Evolutionary conservation across 2,797 vertebrate genomes (phyloP).

Genomic region (Enteromius radiatus): DNA sequence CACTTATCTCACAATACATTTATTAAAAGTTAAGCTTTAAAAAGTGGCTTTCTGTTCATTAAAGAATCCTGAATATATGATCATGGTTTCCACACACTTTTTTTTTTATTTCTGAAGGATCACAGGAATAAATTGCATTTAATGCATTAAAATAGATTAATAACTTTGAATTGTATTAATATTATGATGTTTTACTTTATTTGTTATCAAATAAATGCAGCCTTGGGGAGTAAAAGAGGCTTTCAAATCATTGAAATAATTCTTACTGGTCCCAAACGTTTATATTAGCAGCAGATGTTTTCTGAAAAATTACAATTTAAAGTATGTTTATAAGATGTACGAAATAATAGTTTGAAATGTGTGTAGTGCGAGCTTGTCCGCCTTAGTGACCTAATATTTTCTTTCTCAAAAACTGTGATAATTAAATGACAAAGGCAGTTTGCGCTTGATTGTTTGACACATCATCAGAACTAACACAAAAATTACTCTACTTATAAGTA

Average conservation of each 20-base stretch:
- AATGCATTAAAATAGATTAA: background rate
- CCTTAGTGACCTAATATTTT: background rate
- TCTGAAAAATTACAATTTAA: background rate
- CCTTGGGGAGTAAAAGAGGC: background rate
- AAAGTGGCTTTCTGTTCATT: background rate
- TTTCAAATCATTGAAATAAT: background rate
- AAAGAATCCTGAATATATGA: background rate
- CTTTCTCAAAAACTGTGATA: background rate
- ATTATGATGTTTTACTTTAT: background rate
- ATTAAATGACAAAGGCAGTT: background rate
- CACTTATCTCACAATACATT: background rate
- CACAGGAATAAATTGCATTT: background rate
- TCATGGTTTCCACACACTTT: background rate
- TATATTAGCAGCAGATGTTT: background rate
- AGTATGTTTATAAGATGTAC: background rate
- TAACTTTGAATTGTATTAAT: background rate
- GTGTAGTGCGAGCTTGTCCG: background rate
- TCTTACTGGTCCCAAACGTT: background rate
- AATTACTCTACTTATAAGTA: background rate
- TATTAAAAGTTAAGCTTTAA: background rate
- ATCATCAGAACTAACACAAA: background rate
- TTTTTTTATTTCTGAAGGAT: background rate
- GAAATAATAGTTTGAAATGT: background rate
- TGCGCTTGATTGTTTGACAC: background rate
- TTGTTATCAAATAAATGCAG: background rate